These are phyloP conservation scores for Argynnis bischoffii DNA, from an alignment of 2,888 invertebrate species.

Conservation along the genomic window DNA sequence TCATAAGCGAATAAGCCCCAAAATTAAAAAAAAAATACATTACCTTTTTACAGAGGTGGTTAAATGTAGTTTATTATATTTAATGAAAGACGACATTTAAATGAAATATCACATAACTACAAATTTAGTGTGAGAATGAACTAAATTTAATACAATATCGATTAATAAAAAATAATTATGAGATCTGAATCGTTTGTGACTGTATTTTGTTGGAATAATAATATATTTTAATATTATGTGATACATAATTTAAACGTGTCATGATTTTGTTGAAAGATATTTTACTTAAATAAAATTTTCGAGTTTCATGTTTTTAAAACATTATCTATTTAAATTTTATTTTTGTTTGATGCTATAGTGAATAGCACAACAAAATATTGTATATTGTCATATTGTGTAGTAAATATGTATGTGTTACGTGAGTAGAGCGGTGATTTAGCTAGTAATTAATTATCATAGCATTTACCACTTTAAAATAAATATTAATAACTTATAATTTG, in stretches of 20 bases:
- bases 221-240: not conserved
- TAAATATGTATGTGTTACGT: conserved; percentile 32
- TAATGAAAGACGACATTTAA: no score
- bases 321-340: not conserved
- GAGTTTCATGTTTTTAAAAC: not conserved
- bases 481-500: conserved; percentile 19
- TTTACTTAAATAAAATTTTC: not conserved
- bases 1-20: not conserved
- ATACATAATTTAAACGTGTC: conserved; percentile 8
- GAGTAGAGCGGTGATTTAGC: conserved; percentile 38
- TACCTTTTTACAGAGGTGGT: no score
- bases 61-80: no score
- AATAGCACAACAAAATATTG: conserved; percentile 10
- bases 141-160: no score
- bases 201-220: conserved; percentile 4
- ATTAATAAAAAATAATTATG: not conserved
- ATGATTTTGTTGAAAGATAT: not conserved
- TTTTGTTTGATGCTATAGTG: conserved; percentile 2
- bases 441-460: conserved; percentile 26
- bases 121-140: no score
- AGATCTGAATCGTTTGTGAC: conserved; percentile 13
- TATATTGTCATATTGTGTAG: conserved; percentile 26
- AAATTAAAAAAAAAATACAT: no score
- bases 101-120: no score
- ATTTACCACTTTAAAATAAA: conserved; percentile 28